These are phyloP conservation scores for Andricus curvator DNA, from an alignment of 2,888 invertebrate species.

Conservation along the genomic window DNA sequence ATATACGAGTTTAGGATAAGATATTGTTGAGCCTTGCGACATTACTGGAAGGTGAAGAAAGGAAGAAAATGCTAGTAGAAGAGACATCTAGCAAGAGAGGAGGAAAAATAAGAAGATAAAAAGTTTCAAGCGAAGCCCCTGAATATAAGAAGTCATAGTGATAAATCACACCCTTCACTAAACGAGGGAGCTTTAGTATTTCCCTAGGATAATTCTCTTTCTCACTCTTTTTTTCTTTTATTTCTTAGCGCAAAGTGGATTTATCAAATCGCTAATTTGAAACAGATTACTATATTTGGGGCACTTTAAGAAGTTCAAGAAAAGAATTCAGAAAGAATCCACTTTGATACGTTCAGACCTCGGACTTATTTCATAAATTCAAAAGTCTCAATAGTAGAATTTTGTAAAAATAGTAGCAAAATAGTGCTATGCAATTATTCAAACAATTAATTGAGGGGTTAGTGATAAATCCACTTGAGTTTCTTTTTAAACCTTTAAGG, in stretches of 20 bases:
- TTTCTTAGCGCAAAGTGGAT: conserved; percentile 17
- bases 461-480: too few species aligned
- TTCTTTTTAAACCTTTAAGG: too few species aligned
- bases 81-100: conserved; percentile 36
- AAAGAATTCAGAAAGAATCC: neutral
- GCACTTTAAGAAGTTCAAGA: neutral
- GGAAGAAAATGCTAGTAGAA: conserved; percentile 21
- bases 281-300: neutral
- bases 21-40: conserved; percentile 44
- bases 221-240: conserved; percentile 13
- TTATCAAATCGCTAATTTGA: neutral
- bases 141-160: conserved; percentile 21
- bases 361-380: too few species aligned
- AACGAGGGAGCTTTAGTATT: conserved; percentile 39
- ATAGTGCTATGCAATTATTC: too few species aligned
- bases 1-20: conserved; percentile 34
- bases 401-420: too few species aligned
- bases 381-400: too few species aligned
- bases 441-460: too few species aligned
- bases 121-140: conserved; percentile 42
- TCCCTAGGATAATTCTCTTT: conserved; percentile 40
- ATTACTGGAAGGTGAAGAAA: conserved; percentile 32
- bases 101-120: conserved; percentile 46
- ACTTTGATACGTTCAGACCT: neutral
- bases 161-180: conserved; percentile 47